Evolutionary conservation across 2,888 invertebrate species (phyloP).

Genomic region (Epicampocera succincta): DNA sequence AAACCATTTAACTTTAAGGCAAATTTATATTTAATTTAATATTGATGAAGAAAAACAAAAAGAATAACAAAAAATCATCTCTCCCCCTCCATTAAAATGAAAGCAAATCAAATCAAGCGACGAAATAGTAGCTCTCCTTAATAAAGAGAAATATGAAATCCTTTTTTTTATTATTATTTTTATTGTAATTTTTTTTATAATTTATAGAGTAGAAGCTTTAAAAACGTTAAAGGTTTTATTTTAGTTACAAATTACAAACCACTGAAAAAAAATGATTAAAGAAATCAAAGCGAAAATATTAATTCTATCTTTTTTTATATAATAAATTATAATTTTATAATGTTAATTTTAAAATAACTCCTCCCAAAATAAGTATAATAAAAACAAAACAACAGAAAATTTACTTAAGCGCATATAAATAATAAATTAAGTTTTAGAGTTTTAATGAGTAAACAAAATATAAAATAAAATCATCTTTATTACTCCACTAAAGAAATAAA

Average conservation of each 20-base stretch:
- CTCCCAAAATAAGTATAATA: conserved; percentile 65
- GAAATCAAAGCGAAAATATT: conserved; percentile 39
- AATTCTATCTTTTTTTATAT: conserved; percentile 38
- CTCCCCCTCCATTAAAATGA: conserved; percentile 57
- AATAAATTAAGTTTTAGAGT: conserved; percentile 63
- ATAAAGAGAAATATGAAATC: conserved; percentile 63
- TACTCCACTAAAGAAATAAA: conserved; percentile 42
- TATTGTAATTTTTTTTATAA: conserved; percentile 35
- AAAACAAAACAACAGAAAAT: conserved; percentile 58
- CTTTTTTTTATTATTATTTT: conserved; percentile 34
- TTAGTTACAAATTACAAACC: conserved; percentile 31
- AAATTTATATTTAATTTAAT: conserved; percentile 66
- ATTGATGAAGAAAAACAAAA: conserved; percentile 66
- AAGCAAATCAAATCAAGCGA: conserved; percentile 50
- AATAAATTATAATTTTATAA: conserved; percentile 47
- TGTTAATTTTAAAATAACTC: conserved; percentile 49
- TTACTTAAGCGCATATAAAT: conserved; percentile 66
- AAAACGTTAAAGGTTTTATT: conserved; percentile 44
- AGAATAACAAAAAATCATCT: conserved; percentile 42
- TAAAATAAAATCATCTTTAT: conserved; percentile 54
- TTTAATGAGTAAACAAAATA: conserved; percentile 58
- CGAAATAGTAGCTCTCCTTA: conserved; percentile 73
- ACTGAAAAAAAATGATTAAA: conserved; percentile 33
- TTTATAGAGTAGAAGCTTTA: conserved; percentile 56
- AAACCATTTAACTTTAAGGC: conserved; percentile 64